Conservation (phyloP, 2,797 vertebrate species). For the Gallinago solitaria region DNA sequence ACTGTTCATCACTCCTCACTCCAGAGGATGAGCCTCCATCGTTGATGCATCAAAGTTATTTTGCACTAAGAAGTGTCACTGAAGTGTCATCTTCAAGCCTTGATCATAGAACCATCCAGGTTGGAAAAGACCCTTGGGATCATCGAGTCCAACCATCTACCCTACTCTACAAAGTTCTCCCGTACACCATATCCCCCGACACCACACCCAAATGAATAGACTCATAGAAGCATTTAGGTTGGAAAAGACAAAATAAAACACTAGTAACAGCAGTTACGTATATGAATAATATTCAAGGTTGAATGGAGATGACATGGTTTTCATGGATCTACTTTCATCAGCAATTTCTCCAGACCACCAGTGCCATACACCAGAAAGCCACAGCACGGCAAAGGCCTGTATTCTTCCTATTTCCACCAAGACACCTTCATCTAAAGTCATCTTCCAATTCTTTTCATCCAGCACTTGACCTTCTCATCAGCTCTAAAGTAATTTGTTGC, state of each 20-base stretch:
- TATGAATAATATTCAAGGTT: not conserved
- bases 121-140: too few species aligned
- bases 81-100: not conserved
- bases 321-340: not conserved
- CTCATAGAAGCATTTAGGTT: too few species aligned
- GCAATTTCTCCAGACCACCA: not conserved
- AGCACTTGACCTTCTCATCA: not conserved
- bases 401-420: not conserved
- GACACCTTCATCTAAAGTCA: not conserved
- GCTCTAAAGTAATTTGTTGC: not conserved
- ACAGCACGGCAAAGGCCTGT: not conserved
- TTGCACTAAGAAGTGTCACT: not conserved
- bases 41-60: not conserved
- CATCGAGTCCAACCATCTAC: too few species aligned
- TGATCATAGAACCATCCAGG: too few species aligned
- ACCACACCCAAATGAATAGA: too few species aligned
- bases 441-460: not conserved
- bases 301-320: not conserved
- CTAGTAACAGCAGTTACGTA: not conserved
- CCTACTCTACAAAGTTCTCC: too few species aligned
- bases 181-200: too few species aligned
- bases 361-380: not conserved
- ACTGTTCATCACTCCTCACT: rapidly evolving
- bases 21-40: not conserved
- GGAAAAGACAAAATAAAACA: not conserved